Evolutionary conservation across 1,140 invertebrate genomes (phyloP).

Genomic region (Littorina saxatilis): DNA sequence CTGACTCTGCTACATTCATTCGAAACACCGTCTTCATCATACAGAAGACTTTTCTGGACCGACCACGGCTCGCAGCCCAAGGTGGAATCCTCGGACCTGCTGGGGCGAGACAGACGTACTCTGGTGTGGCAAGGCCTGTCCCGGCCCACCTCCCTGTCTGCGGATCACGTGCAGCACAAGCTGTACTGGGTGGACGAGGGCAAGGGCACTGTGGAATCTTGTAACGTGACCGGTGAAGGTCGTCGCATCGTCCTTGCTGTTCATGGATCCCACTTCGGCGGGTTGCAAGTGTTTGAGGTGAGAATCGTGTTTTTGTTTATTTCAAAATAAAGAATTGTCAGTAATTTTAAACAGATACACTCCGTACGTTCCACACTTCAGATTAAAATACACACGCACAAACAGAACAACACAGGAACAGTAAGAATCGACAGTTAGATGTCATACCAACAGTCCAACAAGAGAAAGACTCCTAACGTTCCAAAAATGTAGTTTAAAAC

Average conservation of each 20-base stretch:
- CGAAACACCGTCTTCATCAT: background rate
- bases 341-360: background rate
- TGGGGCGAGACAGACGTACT: slow-evolving; percentile 85
- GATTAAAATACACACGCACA: background rate
- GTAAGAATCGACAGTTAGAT: too few relatives aligned
- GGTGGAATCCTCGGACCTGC: slow-evolving; percentile 90
- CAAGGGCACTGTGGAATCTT: slow-evolving; percentile 73
- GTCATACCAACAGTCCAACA: too few relatives aligned
- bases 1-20: too few relatives aligned
- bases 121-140: slow-evolving; percentile 93
- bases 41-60: slow-evolving; percentile 78
- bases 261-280: background rate
- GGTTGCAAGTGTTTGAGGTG: slow-evolving; percentile 23
- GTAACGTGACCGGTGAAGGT: background rate
- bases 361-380: background rate
- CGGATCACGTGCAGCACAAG: slow-evolving; percentile 78
- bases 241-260: background rate
- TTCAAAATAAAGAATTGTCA: background rate
- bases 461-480: too few relatives aligned
- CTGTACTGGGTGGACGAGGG: slow-evolving; percentile 97
- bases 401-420: background rate
- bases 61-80: slow-evolving; percentile 94
- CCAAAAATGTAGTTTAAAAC: too few relatives aligned
- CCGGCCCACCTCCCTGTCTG: slow-evolving; percentile 80
- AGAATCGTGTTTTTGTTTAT: background rate